Base-by-base conservation (phyloP, 2,797 vertebrate species). In the Micrastur ruficollis region DNA sequence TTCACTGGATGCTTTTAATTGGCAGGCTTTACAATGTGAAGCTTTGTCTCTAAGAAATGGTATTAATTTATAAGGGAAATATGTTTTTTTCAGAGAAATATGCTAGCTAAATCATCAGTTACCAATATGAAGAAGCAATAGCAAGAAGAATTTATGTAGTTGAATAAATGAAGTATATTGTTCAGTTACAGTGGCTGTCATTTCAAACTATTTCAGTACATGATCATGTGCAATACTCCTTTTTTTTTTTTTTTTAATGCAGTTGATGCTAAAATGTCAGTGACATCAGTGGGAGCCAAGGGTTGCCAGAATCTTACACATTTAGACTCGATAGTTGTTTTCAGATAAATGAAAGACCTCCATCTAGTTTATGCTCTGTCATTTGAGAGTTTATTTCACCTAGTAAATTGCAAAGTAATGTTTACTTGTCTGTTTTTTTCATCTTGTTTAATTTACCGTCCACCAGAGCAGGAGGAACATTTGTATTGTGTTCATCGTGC, bases 401-500 rank as follows among this genome's bases (percentile, higher is more conserved):
- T 40, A 26, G 55, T 44, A 29, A 63, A 49, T 62, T 44, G 49
- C 58, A 9, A 71, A 42, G 34, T 74, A 7, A 11, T 17, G 5
- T 79, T 71, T 53, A 16, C 31, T 70, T 23, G 14, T 27, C 17
- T 36, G 8, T 0, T 59, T 70, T 61, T 52, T 79, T 32, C 8
- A 26, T 38, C 29, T 44, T 65, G 14, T 61, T 93, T 70, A 46
- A 66, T 79, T 86, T 78, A 23, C 16, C 61, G 19, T 38, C 47
- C 8, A 14, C 4, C 2, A 11, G 21, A 38, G 16, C 55, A 53
- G 59, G 34, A 81, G n/a, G 19, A 81, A 36, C 20, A 3, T 44
- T 31, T 50, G 65, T 55, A 6, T 56, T 10, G 0, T 4, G 31
- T 55, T 85, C 6, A 5, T 59, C 3, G 0, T 7, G n/a, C 14